Evolutionary conservation across 2,888 invertebrate species (phyloP).

Genomic region (Dilophus febrilis): DNA sequence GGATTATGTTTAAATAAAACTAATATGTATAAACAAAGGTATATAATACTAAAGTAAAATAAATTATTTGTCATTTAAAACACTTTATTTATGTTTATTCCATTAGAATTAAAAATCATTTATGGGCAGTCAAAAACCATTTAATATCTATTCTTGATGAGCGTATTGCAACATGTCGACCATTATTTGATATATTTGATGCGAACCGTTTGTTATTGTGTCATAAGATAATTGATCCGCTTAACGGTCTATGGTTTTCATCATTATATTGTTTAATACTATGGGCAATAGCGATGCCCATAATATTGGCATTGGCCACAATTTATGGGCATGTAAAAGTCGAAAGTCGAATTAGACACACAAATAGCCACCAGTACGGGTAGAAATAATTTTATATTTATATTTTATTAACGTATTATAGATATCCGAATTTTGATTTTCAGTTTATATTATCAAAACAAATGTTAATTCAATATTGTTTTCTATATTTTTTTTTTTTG

Average conservation of each 20-base stretch:
- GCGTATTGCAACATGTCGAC: conserved; percentile 51
- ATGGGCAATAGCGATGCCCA: conserved; percentile 43
- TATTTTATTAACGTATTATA: conserved; percentile 1
- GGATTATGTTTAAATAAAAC: conserved; percentile 51
- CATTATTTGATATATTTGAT: conserved; percentile 51
- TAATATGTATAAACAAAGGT: conserved; percentile 24
- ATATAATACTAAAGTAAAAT: no score
- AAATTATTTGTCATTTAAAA: no score
- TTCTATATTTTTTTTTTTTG: background rate
- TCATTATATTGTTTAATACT: conserved; percentile 37
- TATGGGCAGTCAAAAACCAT: conserved; percentile 49
- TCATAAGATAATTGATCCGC: conserved; percentile 25
- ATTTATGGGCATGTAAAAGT: conserved; percentile 17
- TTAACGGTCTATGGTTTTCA: conserved; percentile 53
- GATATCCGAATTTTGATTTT: no score
- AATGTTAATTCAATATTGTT: background rate
- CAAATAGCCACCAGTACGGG: conserved; percentile 15
- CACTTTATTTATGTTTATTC: no score
- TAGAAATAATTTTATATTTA: conserved; percentile 4
- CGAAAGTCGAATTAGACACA: conserved; percentile 11
- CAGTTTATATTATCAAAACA: background rate
- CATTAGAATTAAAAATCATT: conserved; percentile 42
- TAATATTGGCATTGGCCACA: conserved; percentile 38
- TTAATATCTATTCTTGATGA: conserved; percentile 42
- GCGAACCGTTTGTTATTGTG: conserved; percentile 38